Evolutionary conservation across 2,113 vertebrate species (phyloP).

Genomic region (Acrocephalus kingi): DNA sequence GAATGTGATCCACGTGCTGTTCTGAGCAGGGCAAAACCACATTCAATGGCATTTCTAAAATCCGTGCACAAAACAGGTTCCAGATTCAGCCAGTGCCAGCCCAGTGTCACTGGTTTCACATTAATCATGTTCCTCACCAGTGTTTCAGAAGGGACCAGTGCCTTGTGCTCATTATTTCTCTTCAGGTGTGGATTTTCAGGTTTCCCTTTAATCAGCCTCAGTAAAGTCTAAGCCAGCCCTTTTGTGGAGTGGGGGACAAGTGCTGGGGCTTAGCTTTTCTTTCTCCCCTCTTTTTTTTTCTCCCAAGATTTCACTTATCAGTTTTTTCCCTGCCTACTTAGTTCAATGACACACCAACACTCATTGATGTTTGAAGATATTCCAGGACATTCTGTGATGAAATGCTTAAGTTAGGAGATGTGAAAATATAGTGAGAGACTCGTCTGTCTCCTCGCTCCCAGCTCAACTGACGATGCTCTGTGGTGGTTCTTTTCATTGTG

Average conservation of each 20-base stretch:
- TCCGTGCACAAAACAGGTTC: background rate
- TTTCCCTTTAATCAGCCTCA: background rate
- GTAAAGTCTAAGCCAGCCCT: background rate
- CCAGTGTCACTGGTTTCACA: background rate
- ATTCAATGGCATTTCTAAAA: background rate
- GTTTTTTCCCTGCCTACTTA: background rate
- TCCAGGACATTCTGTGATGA: constrained; percentile 25
- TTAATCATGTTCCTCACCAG: background rate
- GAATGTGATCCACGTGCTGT: background rate
- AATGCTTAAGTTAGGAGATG: constrained; percentile 5
- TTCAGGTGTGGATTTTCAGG: background rate
- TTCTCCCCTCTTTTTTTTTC: background rate
- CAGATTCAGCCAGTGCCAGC: background rate
- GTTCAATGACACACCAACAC: background rate
- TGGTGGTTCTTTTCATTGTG: constrained; percentile 21
- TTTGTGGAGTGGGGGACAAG: background rate
- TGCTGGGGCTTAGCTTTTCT: background rate
- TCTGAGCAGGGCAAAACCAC: constrained; percentile 6
- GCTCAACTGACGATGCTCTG: background rate
- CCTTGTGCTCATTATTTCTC: background rate
- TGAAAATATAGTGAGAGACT: background rate
- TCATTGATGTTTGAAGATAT: background rate
- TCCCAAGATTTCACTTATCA: background rate
- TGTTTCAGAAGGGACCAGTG: background rate
- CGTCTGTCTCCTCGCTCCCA: background rate